Base-by-base conservation (phyloP, 2,797 vertebrate species). In the Trachops cirrhosus region DNA sequence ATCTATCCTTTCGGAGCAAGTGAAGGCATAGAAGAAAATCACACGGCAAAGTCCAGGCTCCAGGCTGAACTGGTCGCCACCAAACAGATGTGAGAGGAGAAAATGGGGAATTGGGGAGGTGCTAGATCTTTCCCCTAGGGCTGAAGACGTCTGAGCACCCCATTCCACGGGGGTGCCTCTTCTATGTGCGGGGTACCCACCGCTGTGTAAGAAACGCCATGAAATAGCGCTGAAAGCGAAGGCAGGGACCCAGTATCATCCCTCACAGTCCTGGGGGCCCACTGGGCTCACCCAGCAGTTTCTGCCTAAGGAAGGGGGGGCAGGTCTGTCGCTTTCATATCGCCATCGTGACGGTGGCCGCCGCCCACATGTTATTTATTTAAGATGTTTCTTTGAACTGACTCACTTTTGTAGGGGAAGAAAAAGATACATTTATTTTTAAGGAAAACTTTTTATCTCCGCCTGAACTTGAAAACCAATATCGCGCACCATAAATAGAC, bases 371-470 rank as follows among this genome's bases (percentile, higher is more conserved):
- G 74, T 52, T n/a, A 29, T 46, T 52, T 67, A 74, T 34, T 71
- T 84, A 50, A n/a, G 54, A 21, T 37, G 92, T 89, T 59, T 79
- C 9, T 64, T 18, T 75, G 12, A 90, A 74, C 22, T 0, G 46
- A 78, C 16, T 94, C 77, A 74, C 4, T 93, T 96, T 92, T 48
- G 12, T 64, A 83, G 59, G 79, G 68, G 9, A 57, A 68, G 73
- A 86, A 73, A 75, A 57, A 44, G 74, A 44, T 7, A 26, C 24
- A 85, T 79, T 83, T 86, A 46, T 84, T 96, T 80, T 84, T 68
- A 85, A 94, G 59, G 71, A 71, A 95, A 94, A n/a, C 6, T 48
- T 96, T 64, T 62, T 74, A 91, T 94, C 78, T 67, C 82, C 79
- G 34, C 26, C 44, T 48, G 75, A 87, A 74, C 71, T 86, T 16